Base-by-base conservation (phyloP, 2,797 vertebrate genomes). In the Tympanoctomys barrerae region DNA sequence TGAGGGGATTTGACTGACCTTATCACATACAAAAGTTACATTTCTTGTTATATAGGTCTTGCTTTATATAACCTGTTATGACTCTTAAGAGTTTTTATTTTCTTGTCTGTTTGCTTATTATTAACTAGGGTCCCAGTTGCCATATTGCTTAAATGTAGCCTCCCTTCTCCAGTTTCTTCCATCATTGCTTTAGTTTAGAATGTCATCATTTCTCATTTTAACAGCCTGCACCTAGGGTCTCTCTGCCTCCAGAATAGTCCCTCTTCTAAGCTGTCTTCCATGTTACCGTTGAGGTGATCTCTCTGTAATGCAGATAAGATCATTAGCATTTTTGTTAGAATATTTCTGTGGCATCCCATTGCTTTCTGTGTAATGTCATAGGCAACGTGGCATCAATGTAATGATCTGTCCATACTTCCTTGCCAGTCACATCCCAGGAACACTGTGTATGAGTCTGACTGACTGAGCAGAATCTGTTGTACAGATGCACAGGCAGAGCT, bases 301-400 rank as follows among this genome's bases (percentile, higher is more conserved):
- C 73, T 85, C n/a, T 83, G 33, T 94, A 89, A 89, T 96, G n/a
- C 31, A 90, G 46, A 81, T 91, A 28, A 89, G 62, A 87, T 92
- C 61, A 33, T 89, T 94, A 70, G 84, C 90, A n/a, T 57, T 92
- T 96, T 96, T 91, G 7, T 75, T 96, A 66, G 71, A 87, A 33
- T 87, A 87, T 90, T 88, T 93, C 91, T 93, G 3, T 93, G 54
- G 42, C 66, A 94, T 57, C 61, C 62, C 70, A 46, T 19, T 81
- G 54, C 75, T 62, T 96, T 96, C 62, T 87, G 3, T 81, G 39
- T 84, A 87, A 94, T 90, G 52, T 92, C 52, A 94, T 28, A 75
- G 33, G 87, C 87, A 70, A 1, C 81, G 39, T 73, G 66, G n/a
- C 89, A 84, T 54, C 70, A 24, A 2, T 68, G 16, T 26, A 80